Conservation (phyloP, 1,140 invertebrate genomes). For the Seison nebaliae region DNA sequence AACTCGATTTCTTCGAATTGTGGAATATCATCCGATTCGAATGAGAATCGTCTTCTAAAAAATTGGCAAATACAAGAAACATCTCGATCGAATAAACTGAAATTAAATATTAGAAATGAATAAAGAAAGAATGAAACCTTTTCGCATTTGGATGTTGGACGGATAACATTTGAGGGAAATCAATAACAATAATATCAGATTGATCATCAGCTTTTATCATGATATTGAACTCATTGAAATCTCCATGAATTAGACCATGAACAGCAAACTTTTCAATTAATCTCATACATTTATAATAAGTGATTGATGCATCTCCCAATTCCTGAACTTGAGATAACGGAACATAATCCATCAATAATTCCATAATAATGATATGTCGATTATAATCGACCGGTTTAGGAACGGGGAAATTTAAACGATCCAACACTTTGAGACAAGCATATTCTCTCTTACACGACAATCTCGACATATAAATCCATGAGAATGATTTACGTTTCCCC, state of each 20-base stretch:
- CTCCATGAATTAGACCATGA: slow-evolving; percentile 83
- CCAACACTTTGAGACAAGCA: slow-evolving; percentile 59
- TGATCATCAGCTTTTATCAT: slow-evolving; percentile 42
- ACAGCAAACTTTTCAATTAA: slow-evolving; percentile 64
- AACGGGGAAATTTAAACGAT: slow-evolving; percentile 45
- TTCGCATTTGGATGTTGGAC: slow-evolving; percentile 67
- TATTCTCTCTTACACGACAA: slow-evolving; percentile 74
- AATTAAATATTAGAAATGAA: no score
- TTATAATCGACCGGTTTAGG: slow-evolving; percentile 79
- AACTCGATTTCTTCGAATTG: slow-evolving; percentile 47
- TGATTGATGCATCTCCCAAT: slow-evolving; percentile 42
- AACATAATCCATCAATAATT: slow-evolving; percentile 43
- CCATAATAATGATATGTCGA: slow-evolving; percentile 85
- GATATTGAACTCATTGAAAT: slow-evolving; percentile 97
- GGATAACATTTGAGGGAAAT: slow-evolving; percentile 98
- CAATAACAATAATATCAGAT: slow-evolving; percentile 68
- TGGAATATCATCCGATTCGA: slow-evolving; percentile 61
- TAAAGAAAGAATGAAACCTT: no score
- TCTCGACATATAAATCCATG: slow-evolving; percentile 87
- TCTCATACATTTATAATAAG: slow-evolving; percentile 84
- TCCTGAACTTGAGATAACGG: slow-evolving; percentile 44
- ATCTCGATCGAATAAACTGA: slow-evolving; percentile 88
- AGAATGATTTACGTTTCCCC: slow-evolving; percentile 53
- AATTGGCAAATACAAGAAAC: slow-evolving; percentile 69
- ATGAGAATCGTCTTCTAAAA: slow-evolving; percentile 64